phyloP scores from a whole-genome alignment of 2,113 vertebrate genomes.

The Neodontobutis hainanensis region DNA sequence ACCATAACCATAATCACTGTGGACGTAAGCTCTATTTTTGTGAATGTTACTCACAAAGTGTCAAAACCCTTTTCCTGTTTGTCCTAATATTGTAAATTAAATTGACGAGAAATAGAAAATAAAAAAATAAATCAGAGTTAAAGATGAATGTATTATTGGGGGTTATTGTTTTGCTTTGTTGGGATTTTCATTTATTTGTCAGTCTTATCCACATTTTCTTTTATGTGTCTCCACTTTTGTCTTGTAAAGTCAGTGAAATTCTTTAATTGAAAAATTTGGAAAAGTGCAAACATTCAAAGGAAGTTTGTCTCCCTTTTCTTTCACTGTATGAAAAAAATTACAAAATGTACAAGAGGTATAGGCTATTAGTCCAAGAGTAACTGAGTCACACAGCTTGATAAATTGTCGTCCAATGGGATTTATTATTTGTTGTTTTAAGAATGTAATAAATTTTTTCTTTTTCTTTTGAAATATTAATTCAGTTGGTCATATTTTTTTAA shows the following conservation, averaged over 20 bases:
- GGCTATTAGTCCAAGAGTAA: constrained; percentile 73
- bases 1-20: constrained; percentile 80
- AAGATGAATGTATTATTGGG: constrained; percentile 66
- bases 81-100: constrained; percentile 74
- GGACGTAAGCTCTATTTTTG: constrained; percentile 79
- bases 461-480: constrained; percentile 58
- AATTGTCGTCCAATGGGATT: constrained; percentile 76
- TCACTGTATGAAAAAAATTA: constrained; percentile 67
- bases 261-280: constrained; percentile 79
- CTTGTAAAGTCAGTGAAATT: constrained; percentile 85
- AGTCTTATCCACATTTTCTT: constrained; percentile 61
- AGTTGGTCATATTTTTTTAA: constrained; percentile 29
- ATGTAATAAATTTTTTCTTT: constrained; percentile 82
- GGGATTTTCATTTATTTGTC: constrained; percentile 69
- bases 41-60: constrained; percentile 81
- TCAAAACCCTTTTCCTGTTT: constrained; percentile 72
- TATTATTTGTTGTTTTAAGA: constrained; percentile 80
- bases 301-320: constrained; percentile 59
- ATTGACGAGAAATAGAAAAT: constrained; percentile 67
- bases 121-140: constrained; percentile 50
- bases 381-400: constrained; percentile 68
- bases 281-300: constrained; percentile 68
- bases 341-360: constrained; percentile 76
- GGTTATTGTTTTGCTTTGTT: constrained; percentile 70
- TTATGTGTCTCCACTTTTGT: constrained; percentile 75